A percentile compares a stretch with the other conserved stretches of the same genome.
These are phyloP conservation scores for Betta splendens DNA, from an alignment of 2,797 vertebrate species.

Conservation along the genomic window DNA sequence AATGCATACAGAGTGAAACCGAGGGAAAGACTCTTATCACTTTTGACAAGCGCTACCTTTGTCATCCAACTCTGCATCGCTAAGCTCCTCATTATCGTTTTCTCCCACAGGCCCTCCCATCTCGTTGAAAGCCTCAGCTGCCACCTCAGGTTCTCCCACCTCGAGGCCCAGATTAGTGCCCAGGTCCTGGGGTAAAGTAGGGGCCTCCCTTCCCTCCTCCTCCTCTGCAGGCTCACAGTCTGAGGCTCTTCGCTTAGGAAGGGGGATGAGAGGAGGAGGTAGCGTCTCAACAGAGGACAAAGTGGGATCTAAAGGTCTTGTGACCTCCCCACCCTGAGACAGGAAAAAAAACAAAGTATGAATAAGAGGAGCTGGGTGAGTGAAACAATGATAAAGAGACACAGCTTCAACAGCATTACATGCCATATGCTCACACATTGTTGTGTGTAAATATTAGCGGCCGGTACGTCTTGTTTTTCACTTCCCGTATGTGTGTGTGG, in stretches of 20 bases:
- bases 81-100: constrained; percentile 49
- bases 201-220: constrained; percentile 77
- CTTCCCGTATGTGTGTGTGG: background rate
- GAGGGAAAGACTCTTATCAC: background rate
- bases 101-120: constrained; percentile 64
- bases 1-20: background rate
- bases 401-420: background rate
- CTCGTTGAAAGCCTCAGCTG: constrained; percentile 79
- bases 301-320: constrained; percentile 72
- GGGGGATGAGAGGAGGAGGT: constrained; percentile 87
- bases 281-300: constrained; percentile 63
- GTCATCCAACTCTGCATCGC: constrained; percentile 58
- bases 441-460: background rate
- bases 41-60: constrained; percentile 32
- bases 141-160: constrained; percentile 75
- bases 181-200: constrained; percentile 72
- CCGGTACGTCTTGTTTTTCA: constrained; percentile 6
- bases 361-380: background rate
- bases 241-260: constrained; percentile 75
- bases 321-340: constrained; percentile 86
- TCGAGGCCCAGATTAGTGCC: constrained; percentile 60
- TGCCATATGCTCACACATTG: background rate
- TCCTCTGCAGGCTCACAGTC: constrained; percentile 78
- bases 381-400: background rate
- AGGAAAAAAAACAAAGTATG: background rate